These are phyloP conservation scores for Diploscapter pachys DNA, from an alignment of 1,140 invertebrate species.

Conservation along the genomic window DNA sequence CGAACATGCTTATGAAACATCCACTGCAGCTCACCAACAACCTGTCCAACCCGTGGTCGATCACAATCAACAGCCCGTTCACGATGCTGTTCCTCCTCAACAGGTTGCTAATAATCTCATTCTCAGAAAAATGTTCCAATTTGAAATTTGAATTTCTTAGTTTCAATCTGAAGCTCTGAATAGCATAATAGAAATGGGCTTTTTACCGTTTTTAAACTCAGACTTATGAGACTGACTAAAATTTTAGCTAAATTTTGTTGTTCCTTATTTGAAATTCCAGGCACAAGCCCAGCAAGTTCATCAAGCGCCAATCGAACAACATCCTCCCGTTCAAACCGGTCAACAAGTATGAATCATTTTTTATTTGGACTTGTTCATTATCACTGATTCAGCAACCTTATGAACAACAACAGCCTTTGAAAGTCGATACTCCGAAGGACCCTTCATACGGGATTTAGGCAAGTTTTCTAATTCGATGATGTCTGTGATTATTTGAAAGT, in stretches of 20 bases:
- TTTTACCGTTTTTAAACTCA: too few species aligned
- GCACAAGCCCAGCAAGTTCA: slow-evolving; percentile 38
- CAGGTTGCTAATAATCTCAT: not conserved
- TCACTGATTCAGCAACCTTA: too few species aligned
- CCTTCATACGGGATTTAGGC: slow-evolving; percentile 26
- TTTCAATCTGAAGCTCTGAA: not conserved
- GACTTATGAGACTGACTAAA: too few species aligned
- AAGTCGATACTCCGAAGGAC: slow-evolving; percentile 26
- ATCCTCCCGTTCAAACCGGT: too few species aligned
- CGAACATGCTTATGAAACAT: slow-evolving; percentile 33
- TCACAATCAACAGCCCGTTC: slow-evolving; percentile 5
- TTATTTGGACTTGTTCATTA: too few species aligned
- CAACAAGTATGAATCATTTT: too few species aligned
- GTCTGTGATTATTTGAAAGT: slow-evolving; percentile 1
- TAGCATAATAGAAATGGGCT: too few species aligned
- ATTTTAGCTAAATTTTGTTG: not conserved
- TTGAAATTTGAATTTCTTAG: slow-evolving; percentile 2
- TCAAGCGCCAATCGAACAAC: slow-evolving; percentile 20
- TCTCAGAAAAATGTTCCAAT: not conserved
- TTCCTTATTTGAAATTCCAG: slow-evolving; percentile 9
- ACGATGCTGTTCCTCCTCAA: slow-evolving; percentile 12
- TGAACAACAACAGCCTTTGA: too few species aligned
- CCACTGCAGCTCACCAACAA: slow-evolving; percentile 26
- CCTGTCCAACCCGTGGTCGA: slow-evolving; percentile 1
- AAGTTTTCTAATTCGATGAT: not conserved